These are phyloP conservation scores for Macroglossus sobrinus DNA, from an alignment of 2,113 vertebrate genomes.

Conservation along the genomic window DNA sequence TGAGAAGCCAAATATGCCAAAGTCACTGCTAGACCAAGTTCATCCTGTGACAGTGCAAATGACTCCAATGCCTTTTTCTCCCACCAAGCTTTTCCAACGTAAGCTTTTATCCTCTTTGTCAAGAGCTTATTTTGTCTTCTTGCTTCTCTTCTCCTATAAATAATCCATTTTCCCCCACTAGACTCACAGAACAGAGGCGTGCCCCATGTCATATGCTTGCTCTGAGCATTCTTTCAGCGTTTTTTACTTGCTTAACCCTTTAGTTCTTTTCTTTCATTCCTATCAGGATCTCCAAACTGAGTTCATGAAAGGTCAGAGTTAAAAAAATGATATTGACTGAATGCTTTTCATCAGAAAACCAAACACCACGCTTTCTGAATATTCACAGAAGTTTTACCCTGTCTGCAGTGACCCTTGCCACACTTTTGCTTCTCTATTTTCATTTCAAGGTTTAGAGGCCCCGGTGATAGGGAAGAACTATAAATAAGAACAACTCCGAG, in stretches of 20 bases:
- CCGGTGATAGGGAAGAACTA: background rate
- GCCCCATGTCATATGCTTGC: background rate
- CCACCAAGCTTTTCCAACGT: background rate
- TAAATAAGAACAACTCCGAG: slow-evolving; percentile 27
- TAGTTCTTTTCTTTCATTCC: background rate
- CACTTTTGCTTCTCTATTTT: slow-evolving; percentile 20
- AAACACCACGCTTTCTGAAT: background rate
- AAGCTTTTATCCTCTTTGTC: background rate
- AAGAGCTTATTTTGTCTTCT: slow-evolving; percentile 41
- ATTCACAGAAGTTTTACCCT: background rate
- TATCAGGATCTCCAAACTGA: slow-evolving; percentile 19
- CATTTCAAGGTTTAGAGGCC: background rate
- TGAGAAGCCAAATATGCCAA: slow-evolving; percentile 1
- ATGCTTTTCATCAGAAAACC: background rate
- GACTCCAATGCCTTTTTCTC: background rate
- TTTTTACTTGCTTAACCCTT: slow-evolving; percentile 26
- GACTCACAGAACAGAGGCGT: background rate
- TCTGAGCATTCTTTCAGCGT: background rate
- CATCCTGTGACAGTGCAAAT: background rate
- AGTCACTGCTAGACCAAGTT: slow-evolving; percentile 5
- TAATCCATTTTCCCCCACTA: background rate
- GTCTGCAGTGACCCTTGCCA: background rate
- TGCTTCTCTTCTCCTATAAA: background rate
- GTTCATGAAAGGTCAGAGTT: slow-evolving; percentile 24
- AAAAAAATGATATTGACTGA: background rate